phyloP scores from a whole-genome alignment of 1,140 invertebrate species.

The Zaprionus africanus region DNA sequence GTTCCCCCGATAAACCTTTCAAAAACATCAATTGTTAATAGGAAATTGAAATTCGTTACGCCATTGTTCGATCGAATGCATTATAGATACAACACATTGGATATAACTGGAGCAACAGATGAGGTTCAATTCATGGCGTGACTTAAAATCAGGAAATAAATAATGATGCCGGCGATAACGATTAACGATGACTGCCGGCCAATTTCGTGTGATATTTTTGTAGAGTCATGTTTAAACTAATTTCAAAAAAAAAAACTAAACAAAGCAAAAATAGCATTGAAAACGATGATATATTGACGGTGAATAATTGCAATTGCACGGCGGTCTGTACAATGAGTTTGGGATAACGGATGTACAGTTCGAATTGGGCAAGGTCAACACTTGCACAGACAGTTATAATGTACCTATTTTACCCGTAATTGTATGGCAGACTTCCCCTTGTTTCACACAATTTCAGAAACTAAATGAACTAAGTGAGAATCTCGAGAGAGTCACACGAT shows the following conservation, averaged over 20 bases:
- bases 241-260: constrained; percentile 15
- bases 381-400: background rate
- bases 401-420: constrained; percentile 29
- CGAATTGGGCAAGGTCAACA: constrained; percentile 35
- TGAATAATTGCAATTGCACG: constrained; percentile 50
- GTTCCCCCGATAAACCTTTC: background rate
- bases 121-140: constrained; percentile 32
- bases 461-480: constrained; percentile 7
- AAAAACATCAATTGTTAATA: background rate
- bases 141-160: constrained; percentile 39
- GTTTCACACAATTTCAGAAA: constrained; percentile 41
- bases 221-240: constrained; percentile 44
- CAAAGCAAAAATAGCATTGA: background rate
- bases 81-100: constrained; percentile 19
- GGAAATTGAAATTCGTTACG: constrained; percentile 1
- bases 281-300: constrained; percentile 29
- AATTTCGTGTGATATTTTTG: constrained; percentile 25
- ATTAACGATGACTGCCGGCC: constrained; percentile 34
- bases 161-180: constrained; percentile 15
- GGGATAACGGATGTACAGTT: constrained; percentile 35
- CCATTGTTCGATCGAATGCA: constrained; percentile 22
- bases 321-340: constrained; percentile 26
- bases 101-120: constrained; percentile 9
- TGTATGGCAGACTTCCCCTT: background rate
- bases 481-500: constrained; percentile 60